A percentile compares a stretch with the other conserved stretches of the same genome.
Evolutionary conservation across 2,113 vertebrate genomes (phyloP).

Genomic region (Seriola aureovittata): DNA sequence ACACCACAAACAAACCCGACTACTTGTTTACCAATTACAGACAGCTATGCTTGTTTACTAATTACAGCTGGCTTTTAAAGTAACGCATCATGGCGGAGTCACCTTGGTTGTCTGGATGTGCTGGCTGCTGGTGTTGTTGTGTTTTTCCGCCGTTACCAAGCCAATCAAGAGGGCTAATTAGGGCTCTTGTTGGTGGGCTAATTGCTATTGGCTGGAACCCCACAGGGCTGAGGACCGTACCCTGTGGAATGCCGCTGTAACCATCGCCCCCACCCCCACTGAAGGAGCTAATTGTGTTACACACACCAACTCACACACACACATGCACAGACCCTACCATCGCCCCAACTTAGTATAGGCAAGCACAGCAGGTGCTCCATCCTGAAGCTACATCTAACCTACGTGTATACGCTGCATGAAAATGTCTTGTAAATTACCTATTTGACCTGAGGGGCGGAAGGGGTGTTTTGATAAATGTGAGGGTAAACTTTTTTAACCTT

Average conservation of each 20-base stretch:
- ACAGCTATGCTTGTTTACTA: constrained; percentile 62
- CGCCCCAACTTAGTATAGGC: constrained; percentile 47
- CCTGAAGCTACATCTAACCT: constrained; percentile 71
- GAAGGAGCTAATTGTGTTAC: constrained; percentile 77
- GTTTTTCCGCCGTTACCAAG: constrained; percentile 56
- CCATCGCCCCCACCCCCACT: constrained; percentile 42
- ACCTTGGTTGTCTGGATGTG: constrained; percentile 52
- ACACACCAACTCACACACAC: constrained; percentile 23
- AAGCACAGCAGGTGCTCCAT: constrained; percentile 62
- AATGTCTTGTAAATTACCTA: constrained; percentile 41
- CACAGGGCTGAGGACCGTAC: constrained; percentile 72
- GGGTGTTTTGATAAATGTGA: constrained; percentile 2
- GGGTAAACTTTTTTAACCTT: constrained; percentile 2
- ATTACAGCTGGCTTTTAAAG: constrained; percentile 61
- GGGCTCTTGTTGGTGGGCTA: constrained; percentile 80
- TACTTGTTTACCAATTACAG: constrained; percentile 73
- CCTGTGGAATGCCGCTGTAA: constrained; percentile 69
- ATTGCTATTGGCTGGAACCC: constrained; percentile 82
- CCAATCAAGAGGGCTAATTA: constrained; percentile 85
- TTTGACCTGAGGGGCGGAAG: constrained; percentile 12
- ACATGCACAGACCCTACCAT: constrained; percentile 40
- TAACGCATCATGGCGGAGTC: constrained; percentile 27
- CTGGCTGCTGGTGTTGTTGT: constrained; percentile 54
- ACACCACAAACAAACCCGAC: constrained; percentile 52
- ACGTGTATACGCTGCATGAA: constrained; percentile 47